Evolutionary conservation across 1,140 invertebrate species (phyloP).

Genomic region (Anoplophora glabripennis): DNA sequence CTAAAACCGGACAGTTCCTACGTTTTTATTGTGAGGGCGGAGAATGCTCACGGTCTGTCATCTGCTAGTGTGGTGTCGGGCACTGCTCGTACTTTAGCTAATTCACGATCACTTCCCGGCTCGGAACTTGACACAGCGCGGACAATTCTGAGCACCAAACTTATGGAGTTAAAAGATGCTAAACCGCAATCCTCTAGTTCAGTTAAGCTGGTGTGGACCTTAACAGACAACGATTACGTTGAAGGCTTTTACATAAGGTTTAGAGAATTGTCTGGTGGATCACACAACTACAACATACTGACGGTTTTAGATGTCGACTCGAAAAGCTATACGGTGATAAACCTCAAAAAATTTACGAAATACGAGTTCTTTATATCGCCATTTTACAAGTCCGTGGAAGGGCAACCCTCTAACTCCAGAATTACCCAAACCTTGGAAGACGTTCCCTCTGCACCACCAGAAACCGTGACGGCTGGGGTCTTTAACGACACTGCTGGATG

Average conservation of each 20-base stretch:
- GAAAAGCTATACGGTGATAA: constrained; percentile 61
- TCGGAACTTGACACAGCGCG: constrained; percentile 78
- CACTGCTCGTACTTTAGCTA: constrained; percentile 62
- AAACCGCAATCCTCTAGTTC: constrained; percentile 76
- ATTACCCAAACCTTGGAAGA: constrained; percentile 69
- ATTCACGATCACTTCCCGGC: constrained; percentile 67
- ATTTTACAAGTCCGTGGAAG: constrained; percentile 80
- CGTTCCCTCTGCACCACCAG: constrained; percentile 76
- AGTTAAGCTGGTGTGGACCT: constrained; percentile 81
- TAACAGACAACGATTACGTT: constrained; percentile 60
- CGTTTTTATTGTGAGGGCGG: constrained; percentile 83
- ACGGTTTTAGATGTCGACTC: constrained; percentile 57
- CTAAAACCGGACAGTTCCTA: constrained; percentile 80
- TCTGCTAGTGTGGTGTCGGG: constrained; percentile 66
- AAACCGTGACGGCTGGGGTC: constrained; percentile 78
- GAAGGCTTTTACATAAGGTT: constrained; percentile 84
- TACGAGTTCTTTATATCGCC: constrained; percentile 90
- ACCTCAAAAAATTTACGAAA: constrained; percentile 77
- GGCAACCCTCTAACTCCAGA: constrained; percentile 75
- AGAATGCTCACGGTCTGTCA: constrained; percentile 80
- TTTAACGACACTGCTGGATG: constrained; percentile 71
- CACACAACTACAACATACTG: constrained; percentile 66
- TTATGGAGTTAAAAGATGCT: constrained; percentile 76
- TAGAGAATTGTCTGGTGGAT: constrained; percentile 67
- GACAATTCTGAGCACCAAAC: constrained; percentile 73